phyloP scores from a whole-genome alignment of 2,113 vertebrate species.

The Ahaetulla prasina region DNA sequence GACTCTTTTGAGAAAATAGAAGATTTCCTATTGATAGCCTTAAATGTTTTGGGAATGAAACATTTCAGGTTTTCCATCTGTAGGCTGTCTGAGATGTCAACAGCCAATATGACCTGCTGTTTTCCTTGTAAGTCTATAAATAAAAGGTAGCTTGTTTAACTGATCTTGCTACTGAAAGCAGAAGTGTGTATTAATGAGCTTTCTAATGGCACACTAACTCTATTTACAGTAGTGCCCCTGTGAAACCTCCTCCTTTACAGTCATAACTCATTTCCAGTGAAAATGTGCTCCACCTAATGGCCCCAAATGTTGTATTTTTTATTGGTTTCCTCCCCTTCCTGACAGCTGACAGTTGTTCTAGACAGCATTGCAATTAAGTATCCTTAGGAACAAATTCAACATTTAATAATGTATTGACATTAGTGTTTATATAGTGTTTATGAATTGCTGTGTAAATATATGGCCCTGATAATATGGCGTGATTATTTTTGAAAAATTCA shows the following conservation, averaged over 20 bases:
- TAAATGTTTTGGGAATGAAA: slow-evolving; percentile 65
- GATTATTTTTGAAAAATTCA: slow-evolving; percentile 19
- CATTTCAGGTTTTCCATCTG: slow-evolving; percentile 72
- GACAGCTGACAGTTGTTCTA: slow-evolving; percentile 69
- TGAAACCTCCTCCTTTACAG: slow-evolving; percentile 73
- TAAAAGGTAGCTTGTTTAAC: slow-evolving; percentile 78
- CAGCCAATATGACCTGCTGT: slow-evolving; percentile 65
- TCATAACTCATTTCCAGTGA: slow-evolving; percentile 84
- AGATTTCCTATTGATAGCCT: slow-evolving; percentile 66
- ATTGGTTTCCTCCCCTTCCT: slow-evolving; percentile 75
- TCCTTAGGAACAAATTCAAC: slow-evolving; percentile 48
- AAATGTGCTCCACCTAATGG: slow-evolving; percentile 66
- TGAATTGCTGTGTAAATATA: slow-evolving; percentile 31
- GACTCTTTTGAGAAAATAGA: slow-evolving; percentile 64
- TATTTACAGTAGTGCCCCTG: slow-evolving; percentile 69
- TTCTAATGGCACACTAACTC: slow-evolving; percentile 74
- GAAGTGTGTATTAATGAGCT: slow-evolving; percentile 70
- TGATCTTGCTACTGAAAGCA: slow-evolving; percentile 65
- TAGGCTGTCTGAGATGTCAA: slow-evolving; percentile 71
- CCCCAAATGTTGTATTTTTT: slow-evolving; percentile 57
- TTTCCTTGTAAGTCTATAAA: slow-evolving; percentile 62
- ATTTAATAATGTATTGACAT: slow-evolving; percentile 53
- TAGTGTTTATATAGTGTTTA: slow-evolving; percentile 12
- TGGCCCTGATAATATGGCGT: slow-evolving; percentile 53
- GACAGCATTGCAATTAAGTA: slow-evolving; percentile 57